Conservation (phyloP, 2,888 invertebrate species). For the Pyrocoelia pectoralis region DNA sequence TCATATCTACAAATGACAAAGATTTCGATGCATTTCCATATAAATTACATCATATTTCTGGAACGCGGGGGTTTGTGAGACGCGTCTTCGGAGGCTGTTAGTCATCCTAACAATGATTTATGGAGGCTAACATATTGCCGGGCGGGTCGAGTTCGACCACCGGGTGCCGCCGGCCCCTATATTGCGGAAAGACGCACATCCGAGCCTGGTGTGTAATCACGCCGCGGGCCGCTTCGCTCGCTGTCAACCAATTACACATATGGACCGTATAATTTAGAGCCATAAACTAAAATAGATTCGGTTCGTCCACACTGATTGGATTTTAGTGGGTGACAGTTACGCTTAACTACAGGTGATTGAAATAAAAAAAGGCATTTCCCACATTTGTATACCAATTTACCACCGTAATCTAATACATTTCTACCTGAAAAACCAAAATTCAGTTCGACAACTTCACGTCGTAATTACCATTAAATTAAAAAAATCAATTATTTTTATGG, state of each 20-base stretch:
- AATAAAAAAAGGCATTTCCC: background rate
- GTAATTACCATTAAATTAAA: too few relatives aligned
- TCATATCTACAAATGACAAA: slow-evolving; percentile 61
- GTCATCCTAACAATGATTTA: slow-evolving; percentile 65
- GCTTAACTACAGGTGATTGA: slow-evolving; percentile 7
- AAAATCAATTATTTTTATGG: too few relatives aligned
- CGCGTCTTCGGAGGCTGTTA: slow-evolving; percentile 61
- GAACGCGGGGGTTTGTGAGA: slow-evolving; percentile 52
- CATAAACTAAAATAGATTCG: slow-evolving; percentile 58
- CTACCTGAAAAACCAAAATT: background rate
- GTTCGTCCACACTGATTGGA: slow-evolving; percentile 26
- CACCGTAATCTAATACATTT: background rate
- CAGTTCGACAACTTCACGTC: too few relatives aligned
- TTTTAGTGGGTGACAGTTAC: slow-evolving; percentile 33
- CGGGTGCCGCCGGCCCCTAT: slow-evolving; percentile 45
- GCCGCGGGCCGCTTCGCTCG: slow-evolving; percentile 44
- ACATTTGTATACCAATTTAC: background rate
- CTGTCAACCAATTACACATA: slow-evolving; percentile 57
- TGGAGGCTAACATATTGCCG: slow-evolving; percentile 63
- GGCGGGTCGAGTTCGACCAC: slow-evolving; percentile 48
- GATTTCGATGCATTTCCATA: slow-evolving; percentile 64
- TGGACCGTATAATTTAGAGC: slow-evolving; percentile 59
- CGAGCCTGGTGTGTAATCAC: slow-evolving; percentile 44
- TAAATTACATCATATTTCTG: slow-evolving; percentile 65
- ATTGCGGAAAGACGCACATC: slow-evolving; percentile 46